Percentiles rank a stretch among this genome's conserved stretches.
phyloP scores from a whole-genome alignment of 2,113 vertebrate genomes.

The Plecturocebus donacophilus region DNA sequence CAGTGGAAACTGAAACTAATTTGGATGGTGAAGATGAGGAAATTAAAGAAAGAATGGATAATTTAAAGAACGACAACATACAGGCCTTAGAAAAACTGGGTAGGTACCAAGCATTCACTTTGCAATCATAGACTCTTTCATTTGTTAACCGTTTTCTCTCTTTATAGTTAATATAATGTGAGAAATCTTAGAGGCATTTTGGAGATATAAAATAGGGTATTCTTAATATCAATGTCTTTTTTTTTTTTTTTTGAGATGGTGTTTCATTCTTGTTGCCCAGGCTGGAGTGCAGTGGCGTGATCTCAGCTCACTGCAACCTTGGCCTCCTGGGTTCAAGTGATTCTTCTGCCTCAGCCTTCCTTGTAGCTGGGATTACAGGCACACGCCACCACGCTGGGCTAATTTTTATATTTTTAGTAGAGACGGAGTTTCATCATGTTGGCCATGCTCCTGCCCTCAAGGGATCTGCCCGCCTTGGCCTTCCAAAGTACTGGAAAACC shows the following conservation, averaged over 20 bases:
- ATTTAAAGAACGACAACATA: slow-evolving; percentile 31
- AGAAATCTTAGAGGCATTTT: neutral
- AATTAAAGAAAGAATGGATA: slow-evolving; percentile 42
- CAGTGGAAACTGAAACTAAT: slow-evolving; percentile 72
- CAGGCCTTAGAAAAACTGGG: slow-evolving; percentile 38
- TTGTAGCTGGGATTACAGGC: no score
- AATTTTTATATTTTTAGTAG: no score
- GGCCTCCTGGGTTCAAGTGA: no score
- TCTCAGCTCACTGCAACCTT: no score
- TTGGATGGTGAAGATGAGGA: slow-evolving; percentile 63
- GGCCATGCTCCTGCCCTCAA: no score
- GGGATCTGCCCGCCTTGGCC: no score
- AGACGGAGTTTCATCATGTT: no score
- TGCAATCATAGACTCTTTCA: neutral
- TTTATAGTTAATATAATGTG: neutral
- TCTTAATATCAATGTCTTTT: neutral
- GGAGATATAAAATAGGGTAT: neutral
- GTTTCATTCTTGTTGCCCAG: no score
- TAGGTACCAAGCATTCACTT: slow-evolving; percentile 25
- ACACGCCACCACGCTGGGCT: no score
- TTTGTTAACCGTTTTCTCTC: neutral
- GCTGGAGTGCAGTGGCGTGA: no score
- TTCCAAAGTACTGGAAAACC: neutral
- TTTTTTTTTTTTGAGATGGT: no score
- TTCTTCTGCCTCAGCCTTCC: no score